phyloP scores from a whole-genome alignment of 1,140 invertebrate genomes.

The Cephus cinctus region DNA sequence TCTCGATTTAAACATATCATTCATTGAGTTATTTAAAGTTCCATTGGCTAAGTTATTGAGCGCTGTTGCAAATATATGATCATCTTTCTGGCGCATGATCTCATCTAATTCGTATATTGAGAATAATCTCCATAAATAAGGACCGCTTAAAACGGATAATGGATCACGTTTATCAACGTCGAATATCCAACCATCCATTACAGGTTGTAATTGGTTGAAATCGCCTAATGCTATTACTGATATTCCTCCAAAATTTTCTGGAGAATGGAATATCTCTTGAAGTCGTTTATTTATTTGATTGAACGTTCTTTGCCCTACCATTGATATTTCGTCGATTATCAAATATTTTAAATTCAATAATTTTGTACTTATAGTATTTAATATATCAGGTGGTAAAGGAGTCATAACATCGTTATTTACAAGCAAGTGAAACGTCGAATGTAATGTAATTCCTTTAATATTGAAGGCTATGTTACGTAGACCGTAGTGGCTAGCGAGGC shows the following conservation, averaged over 20 bases:
- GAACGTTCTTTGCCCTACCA: slow-evolving; percentile 25
- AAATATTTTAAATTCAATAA: slow-evolving; percentile 23
- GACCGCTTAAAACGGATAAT: neutral
- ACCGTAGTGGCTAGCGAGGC: too few relatives aligned
- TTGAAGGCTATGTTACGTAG: too few relatives aligned
- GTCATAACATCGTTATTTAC: too few relatives aligned
- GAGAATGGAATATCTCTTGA: slow-evolving; percentile 27
- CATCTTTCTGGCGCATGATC: slow-evolving; percentile 29
- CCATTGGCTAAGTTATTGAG: slow-evolving; percentile 23
- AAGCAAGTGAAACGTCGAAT: too few relatives aligned
- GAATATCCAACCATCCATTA: slow-evolving; percentile 11
- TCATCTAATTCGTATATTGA: slow-evolving; percentile 17
- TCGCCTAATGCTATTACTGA: slow-evolving; percentile 18
- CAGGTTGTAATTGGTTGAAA: slow-evolving; percentile 17
- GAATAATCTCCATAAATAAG: slow-evolving; percentile 13
- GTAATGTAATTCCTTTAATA: too few relatives aligned
- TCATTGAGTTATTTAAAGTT: slow-evolving; percentile 6
- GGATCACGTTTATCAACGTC: slow-evolving; percentile 2
- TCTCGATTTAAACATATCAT: slow-evolving; percentile 7
- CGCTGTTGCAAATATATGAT: slow-evolving; percentile 19
- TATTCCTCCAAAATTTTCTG: slow-evolving; percentile 18
- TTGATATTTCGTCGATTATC: slow-evolving; percentile 43
- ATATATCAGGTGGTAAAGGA: too few relatives aligned
- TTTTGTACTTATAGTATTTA: too few relatives aligned
- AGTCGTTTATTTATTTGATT: slow-evolving; percentile 25